Base-by-base conservation (phyloP, 2,113 vertebrate genomes). In the Poeciliopsis occidentalis region DNA sequence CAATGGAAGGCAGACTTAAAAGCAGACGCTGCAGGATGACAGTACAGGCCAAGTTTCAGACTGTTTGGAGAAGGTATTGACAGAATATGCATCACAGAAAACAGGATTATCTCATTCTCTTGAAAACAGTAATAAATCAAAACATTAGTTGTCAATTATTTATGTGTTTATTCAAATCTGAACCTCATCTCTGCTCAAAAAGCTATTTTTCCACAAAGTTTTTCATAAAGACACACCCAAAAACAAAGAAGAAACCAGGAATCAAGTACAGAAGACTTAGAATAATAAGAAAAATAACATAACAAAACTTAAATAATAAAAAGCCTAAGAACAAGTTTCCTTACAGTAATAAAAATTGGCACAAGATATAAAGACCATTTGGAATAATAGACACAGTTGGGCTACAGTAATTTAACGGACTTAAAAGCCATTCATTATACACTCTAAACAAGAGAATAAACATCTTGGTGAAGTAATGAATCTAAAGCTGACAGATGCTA, bases 101-200 rank as follows among this genome's bases (percentile, higher is more conserved):
- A 32, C 3, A 64, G 15, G 62, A 11, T 11, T 34, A 24, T 32
- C 3, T 37, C 32, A n/a, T 6, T 47, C 44, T 2, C 44, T 32
- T 37, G 7, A 69, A 12, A 15, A 63, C 8, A 61, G 27, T 3
- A 47, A 76, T 69, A 12, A 78, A 37, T 47, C 29, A 79, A 30
- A 26, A 57, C 61, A 13, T 12, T 6, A 37, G 3, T 1, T 54
- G 62, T 62, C 1, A 61, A 44, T 78, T 67, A 76, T 79, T 75
- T 57, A 76, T 69, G 75, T 84, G 63, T 84, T 90, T 88, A 90
- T 87, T 92, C 65, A 91, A 88, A 88, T 83, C 85, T 79, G 83
- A 87, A 92, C 84, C 83, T 92, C 75, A 83, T 89, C 76, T 75
- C 68, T n/a, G 64, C 73, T 67, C 83, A 70, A 67, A 67, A 69